These are phyloP conservation scores for Leucoraja ocellata DNA, from an alignment of 2,797 vertebrate genomes.

Conservation along the genomic window DNA sequence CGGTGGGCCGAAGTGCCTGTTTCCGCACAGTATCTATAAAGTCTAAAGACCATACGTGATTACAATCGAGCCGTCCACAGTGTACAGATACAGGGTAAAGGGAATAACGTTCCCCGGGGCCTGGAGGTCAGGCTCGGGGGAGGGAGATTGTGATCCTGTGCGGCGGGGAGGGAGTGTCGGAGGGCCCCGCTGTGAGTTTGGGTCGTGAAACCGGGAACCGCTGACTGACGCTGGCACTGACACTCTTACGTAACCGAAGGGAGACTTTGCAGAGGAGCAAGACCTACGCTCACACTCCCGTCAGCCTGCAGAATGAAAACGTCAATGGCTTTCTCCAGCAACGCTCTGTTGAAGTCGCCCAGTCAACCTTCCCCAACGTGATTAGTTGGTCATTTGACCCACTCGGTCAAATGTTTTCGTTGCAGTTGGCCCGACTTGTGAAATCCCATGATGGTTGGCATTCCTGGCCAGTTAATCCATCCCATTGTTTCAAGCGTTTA, in stretches of 20 bases:
- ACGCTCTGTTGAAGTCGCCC: not conserved
- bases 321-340: not conserved
- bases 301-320: not conserved
- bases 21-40: too few species aligned
- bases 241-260: not conserved
- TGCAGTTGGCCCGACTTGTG: not conserved
- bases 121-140: too few species aligned
- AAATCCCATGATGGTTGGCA: not conserved
- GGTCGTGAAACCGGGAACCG: not conserved
- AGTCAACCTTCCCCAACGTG: not conserved
- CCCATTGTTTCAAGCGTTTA: not conserved
- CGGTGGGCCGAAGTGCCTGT: too few species aligned
- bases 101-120: too few species aligned
- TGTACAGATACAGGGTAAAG: too few species aligned
- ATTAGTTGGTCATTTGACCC: constrained; percentile 7
- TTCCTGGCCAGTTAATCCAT: not conserved
- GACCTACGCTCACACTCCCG: not conserved
- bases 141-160: not conserved
- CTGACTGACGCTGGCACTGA: not conserved
- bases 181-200: not conserved
- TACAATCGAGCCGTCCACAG: too few species aligned
- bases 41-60: too few species aligned
- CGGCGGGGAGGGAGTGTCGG: not conserved
- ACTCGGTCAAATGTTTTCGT: not conserved
- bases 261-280: not conserved